These are phyloP conservation scores for Delphinapterus leucas DNA, from an alignment of 2,113 vertebrate species.

Conservation along the genomic window DNA sequence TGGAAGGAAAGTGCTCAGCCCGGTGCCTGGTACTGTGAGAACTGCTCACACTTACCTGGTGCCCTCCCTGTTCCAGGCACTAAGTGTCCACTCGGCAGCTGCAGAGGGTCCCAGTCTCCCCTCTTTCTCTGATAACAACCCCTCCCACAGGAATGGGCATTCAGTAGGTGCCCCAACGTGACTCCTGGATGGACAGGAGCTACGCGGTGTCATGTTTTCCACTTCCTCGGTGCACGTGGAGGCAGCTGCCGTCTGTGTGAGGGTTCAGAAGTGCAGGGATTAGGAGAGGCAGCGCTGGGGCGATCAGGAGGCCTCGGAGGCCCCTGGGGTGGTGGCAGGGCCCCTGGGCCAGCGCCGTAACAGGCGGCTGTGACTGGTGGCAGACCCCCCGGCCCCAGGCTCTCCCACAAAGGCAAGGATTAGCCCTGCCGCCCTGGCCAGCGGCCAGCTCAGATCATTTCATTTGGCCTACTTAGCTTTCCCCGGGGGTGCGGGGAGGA, in stretches of 20 bases:
- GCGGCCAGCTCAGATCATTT: slow-evolving; percentile 48
- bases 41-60: accelerated
- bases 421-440: slow-evolving; percentile 69
- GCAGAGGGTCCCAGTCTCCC: not conserved
- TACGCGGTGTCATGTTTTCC: accelerated
- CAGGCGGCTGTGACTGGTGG: not conserved
- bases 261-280: not conserved
- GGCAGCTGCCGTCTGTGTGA: not conserved
- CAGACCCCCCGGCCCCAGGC: slow-evolving; percentile 50
- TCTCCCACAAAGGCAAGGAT: slow-evolving; percentile 62
- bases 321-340: not conserved
- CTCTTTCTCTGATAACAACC: not conserved
- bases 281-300: accelerated
- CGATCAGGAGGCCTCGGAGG: not conserved
- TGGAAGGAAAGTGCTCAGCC: not conserved
- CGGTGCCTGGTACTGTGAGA: not conserved
- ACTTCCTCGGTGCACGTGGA: accelerated
- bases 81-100: accelerated
- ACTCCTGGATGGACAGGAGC: accelerated
- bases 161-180: not conserved
- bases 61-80: not conserved
- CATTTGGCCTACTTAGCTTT: slow-evolving; percentile 75
- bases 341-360: accelerated
- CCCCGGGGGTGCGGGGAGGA: slow-evolving; percentile 47
- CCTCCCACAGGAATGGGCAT: not conserved